phyloP scores from a whole-genome alignment of 2,888 invertebrate genomes.

The Myopa testacea region DNA sequence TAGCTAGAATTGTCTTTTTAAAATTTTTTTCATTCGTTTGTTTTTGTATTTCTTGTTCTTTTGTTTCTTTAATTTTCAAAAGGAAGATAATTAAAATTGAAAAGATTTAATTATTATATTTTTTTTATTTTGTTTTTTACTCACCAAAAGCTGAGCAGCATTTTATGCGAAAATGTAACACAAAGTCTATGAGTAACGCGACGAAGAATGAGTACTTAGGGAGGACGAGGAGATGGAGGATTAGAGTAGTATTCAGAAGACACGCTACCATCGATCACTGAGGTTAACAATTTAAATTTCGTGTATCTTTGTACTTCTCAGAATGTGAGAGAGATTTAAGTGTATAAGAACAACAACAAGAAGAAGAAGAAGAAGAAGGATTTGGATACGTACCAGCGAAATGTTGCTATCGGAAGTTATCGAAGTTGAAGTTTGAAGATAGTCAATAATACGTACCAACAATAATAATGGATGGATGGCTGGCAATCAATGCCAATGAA shows the following conservation, averaged over 20 bases:
- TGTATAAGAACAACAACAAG: conserved; percentile 1
- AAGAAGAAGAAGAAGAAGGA: conserved; percentile 10
- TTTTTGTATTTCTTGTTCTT: background rate
- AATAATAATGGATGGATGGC: conserved; percentile 5
- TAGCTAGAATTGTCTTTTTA: background rate
- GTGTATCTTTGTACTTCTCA: conserved; percentile 34
- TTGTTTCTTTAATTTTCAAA: conserved; percentile 2
- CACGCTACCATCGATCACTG: conserved; percentile 3
- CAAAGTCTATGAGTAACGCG: conserved; percentile 26
- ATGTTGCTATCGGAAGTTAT: conserved; percentile 1
- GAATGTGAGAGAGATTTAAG: conserved; percentile 27
- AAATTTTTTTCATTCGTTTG: background rate
- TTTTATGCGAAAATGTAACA: conserved; percentile 35
- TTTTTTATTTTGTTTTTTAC: conserved; percentile 30
- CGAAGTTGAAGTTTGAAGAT: background rate
- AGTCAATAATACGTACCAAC: conserved; percentile 34
- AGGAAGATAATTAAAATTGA: background rate
- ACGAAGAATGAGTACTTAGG: background rate
- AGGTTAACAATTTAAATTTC: conserved; percentile 37
- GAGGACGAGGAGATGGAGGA: background rate
- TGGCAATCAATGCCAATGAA: background rate
- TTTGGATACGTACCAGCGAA: conserved; percentile 33
- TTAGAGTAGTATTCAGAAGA: background rate
- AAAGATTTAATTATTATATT: conserved; percentile 5
- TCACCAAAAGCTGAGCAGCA: conserved; percentile 32